A percentile compares a stretch with the other conserved stretches of the same genome.
Evolutionary conservation across 2,113 vertebrate genomes (phyloP).

Genomic region (Oncorhynchus gorbuscha): DNA sequence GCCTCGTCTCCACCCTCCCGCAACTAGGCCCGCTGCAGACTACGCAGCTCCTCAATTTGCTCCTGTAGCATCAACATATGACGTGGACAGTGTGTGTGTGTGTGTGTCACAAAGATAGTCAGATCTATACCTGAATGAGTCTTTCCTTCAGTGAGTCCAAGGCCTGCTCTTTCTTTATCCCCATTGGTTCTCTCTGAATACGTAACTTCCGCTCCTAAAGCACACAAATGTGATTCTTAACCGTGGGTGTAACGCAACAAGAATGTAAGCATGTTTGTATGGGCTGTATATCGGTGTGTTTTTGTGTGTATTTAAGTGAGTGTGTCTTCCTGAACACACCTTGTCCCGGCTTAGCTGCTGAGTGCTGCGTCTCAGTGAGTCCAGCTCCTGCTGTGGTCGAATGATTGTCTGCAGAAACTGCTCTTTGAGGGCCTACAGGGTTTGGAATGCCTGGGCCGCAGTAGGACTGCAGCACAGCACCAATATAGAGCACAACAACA

Average conservation of each 20-base stretch:
- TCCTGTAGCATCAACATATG: conserved; percentile 62
- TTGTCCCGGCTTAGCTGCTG: conserved; percentile 56
- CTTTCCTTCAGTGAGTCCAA: conserved; percentile 61
- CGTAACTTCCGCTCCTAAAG: conserved; percentile 64
- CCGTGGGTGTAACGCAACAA: no score
- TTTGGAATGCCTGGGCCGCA: conserved; percentile 42
- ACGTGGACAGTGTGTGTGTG: background rate
- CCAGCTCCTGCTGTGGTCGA: conserved; percentile 57
- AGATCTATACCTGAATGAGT: conserved; percentile 59
- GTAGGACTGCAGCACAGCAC: conserved; percentile 47
- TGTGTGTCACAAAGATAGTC: background rate
- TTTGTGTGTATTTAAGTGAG: background rate
- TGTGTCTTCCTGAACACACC: conserved; percentile 14
- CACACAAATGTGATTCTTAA: conserved; percentile 13
- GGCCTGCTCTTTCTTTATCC: conserved; percentile 61
- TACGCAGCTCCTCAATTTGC: conserved; percentile 74
- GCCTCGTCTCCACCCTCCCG: conserved; percentile 38
- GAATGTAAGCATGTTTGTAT: background rate
- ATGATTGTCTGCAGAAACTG: conserved; percentile 55
- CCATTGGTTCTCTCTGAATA: conserved; percentile 62
- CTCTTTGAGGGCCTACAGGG: conserved; percentile 59
- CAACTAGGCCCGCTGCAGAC: conserved; percentile 51
- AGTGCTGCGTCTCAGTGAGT: conserved; percentile 46
- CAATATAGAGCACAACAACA: background rate
- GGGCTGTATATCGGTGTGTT: background rate